Base-by-base conservation (phyloP, 2,113 vertebrate genomes). In the Dicentrarchus labrax region DNA sequence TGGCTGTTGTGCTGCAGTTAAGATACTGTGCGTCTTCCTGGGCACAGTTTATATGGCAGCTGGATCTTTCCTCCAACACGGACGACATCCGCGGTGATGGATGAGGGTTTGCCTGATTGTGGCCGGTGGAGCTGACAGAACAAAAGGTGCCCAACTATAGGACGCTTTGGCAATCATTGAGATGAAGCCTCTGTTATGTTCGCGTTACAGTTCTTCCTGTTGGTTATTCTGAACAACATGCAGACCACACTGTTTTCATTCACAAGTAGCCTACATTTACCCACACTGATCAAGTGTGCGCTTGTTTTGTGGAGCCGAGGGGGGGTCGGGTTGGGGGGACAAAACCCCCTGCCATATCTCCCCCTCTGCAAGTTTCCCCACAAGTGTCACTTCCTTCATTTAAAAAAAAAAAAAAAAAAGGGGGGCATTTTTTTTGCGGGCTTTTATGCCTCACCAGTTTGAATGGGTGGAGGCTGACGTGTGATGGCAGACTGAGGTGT, bases 391-490 rank as follows among this genome's bases (percentile, higher is more conserved):
- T 67, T 71, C 38, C 53, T 72, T 30, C 47, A 12, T 30, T 30
- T 66, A 19, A 62, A 57, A 56, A 61, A 2, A 30, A 30, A 30
- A 30, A 30, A 30, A 30, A 30, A 30, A 30, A 30, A n/a, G n/a
- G n/a, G 21, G 13, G 1, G 22, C 38, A 38, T 71, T 76, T 84
- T 76, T 84, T 64, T 61, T 0, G 2, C 30, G 5, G 17, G 22
- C 8, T 73, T 81, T 85, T 82, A 48, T 76, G 82, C 53, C 22
- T 68, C 66, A 74, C 74, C 62, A 71, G 47, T 80, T 73, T 67
- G 66, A 48, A 53, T 80, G 81, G 81, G 85, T 78, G 77, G 80
- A 82, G 82, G 65, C 86, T 86, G 91, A 86, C 76, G 50, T 64
- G 78, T 76, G 73, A 75, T 71, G 78, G 73, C 64, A 80, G 48